Conservation (phyloP, 2,888 invertebrate species). For the Phortica magna region DNA sequence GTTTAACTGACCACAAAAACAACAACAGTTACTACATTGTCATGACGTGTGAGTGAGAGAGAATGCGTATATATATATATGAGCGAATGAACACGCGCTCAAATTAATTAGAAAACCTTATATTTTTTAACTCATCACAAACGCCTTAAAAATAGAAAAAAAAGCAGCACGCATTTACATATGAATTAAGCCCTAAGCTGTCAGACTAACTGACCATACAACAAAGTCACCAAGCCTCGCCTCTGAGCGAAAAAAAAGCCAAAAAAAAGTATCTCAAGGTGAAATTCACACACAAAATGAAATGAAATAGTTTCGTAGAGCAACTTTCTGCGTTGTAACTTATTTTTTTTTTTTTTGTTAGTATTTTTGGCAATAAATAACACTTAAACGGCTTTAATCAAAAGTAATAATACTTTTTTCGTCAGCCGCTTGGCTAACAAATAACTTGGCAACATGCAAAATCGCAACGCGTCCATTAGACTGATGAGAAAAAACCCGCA, state of each 20-base stretch:
- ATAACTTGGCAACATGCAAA: constrained; percentile 8
- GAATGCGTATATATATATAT: background rate
- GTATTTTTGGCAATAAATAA: constrained; percentile 24
- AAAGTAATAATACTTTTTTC: constrained; percentile 13
- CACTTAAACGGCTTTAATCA: constrained; percentile 15
- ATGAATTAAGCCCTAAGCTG: constrained; percentile 17
- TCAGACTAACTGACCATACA: background rate
- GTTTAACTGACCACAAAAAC: constrained; percentile 26
- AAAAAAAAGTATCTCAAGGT: constrained; percentile 24
- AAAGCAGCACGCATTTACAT: constrained; percentile 23
- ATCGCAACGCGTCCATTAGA: constrained; percentile 9
- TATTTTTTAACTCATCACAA: background rate
- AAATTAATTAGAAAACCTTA: constrained; percentile 31
- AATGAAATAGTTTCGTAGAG: background rate
- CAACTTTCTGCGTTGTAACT: constrained; percentile 20
- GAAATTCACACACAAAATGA: constrained; percentile 24
- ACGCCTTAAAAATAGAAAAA: background rate
- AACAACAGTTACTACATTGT: constrained; percentile 22
- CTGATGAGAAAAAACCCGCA: constrained; percentile 16
- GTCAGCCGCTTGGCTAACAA: background rate
- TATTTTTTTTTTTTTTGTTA: constrained; percentile 12
- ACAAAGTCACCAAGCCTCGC: constrained; percentile 22
- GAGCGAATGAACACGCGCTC: background rate
- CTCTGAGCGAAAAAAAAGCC: constrained; percentile 2
- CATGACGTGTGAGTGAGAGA: background rate